Evolutionary conservation across 2,113 vertebrate genomes (phyloP).

Genomic region (Peromyscus californicus): DNA sequence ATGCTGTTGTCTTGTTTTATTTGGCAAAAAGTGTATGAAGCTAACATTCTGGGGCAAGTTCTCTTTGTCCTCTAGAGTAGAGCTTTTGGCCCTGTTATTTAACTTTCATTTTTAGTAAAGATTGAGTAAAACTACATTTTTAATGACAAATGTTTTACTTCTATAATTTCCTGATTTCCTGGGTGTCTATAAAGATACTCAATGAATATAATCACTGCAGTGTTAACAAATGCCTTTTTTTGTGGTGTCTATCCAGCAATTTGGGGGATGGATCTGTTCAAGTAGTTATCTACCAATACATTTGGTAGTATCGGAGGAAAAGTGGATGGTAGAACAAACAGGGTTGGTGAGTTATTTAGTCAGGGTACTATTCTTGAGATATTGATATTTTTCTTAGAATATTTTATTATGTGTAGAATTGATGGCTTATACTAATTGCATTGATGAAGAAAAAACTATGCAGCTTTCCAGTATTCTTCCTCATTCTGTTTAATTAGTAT

Average conservation of each 20-base stretch:
- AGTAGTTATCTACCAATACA: neutral
- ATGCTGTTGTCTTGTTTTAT: neutral
- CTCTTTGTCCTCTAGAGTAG: neutral
- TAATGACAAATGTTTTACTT: neutral
- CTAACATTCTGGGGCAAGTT: neutral
- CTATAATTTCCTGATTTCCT: neutral
- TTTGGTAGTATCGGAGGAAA: neutral
- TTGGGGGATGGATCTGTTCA: neutral
- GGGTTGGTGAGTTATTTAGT: neutral
- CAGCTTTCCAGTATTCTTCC: neutral
- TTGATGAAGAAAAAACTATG: neutral
- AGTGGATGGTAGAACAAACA: neutral
- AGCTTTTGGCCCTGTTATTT: neutral
- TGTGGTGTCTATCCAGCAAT: neutral
- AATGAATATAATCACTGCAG: constrained; percentile 34
- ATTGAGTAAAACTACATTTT: neutral
- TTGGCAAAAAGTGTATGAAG: neutral
- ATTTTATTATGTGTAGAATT: neutral
- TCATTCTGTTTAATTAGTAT: neutral
- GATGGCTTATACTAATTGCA: neutral
- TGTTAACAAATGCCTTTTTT: neutral
- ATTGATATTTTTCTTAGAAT: neutral
- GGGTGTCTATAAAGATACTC: neutral
- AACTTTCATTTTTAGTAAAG: neutral
- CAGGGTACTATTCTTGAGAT: neutral